Conservation (phyloP, 2,888 invertebrate genomes). For the Volucella zonaria region DNA sequence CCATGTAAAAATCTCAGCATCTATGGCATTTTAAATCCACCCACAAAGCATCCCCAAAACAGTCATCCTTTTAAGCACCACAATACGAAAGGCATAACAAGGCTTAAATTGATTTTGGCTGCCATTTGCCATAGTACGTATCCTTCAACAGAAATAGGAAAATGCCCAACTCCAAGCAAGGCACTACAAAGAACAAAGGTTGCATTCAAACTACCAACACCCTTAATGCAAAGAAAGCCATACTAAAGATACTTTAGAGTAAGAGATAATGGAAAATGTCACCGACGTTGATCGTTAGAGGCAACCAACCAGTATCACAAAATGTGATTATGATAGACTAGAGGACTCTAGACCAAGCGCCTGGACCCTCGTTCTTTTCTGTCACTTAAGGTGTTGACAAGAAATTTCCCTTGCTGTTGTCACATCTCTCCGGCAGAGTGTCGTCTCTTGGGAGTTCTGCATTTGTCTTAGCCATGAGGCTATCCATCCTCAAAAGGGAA, state of each 20-base stretch:
- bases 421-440: conserved; percentile 33
- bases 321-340: conserved; percentile 73
- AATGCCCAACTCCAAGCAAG: conserved; percentile 5
- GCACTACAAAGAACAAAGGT: conserved; percentile 46
- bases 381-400: conserved; percentile 71
- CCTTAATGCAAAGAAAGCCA: conserved; percentile 10
- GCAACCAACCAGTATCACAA: conserved; percentile 55
- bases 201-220: conserved; percentile 27
- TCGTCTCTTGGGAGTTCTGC: conserved; percentile 43
- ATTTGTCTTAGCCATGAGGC: neutral
- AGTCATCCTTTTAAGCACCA: conserved; percentile 15
- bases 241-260: conserved; percentile 20
- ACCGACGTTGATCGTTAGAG: conserved; percentile 49
- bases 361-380: conserved; percentile 54
- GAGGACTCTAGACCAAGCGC: conserved; percentile 54
- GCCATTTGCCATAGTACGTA: conserved; percentile 34
- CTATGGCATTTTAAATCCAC: neutral
- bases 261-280: conserved; percentile 71
- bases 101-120: conserved; percentile 66
- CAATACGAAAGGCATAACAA: conserved; percentile 56
- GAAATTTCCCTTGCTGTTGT: conserved; percentile 28
- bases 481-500: conserved; percentile 25
- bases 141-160: conserved; percentile 30
- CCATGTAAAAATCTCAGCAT: too few relatives aligned
- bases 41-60: neutral